Percentiles rank a stretch among this genome's conserved stretches.
Conservation (phyloP, 2,113 vertebrate species). For the Numida meleagris region DNA sequence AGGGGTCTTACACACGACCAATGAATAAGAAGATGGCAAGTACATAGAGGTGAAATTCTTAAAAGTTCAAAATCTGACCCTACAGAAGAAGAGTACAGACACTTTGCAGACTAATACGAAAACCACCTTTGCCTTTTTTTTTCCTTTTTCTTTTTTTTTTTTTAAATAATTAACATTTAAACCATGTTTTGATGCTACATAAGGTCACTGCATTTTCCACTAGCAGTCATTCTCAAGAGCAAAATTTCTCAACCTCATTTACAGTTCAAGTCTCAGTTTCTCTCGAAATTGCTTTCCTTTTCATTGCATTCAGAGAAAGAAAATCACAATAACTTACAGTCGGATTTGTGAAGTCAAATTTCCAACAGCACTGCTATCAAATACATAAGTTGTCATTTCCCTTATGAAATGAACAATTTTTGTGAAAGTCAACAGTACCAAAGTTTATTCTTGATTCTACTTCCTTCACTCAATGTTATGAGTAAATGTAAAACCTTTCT, state of each 20-base stretch:
- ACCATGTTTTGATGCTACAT: background rate
- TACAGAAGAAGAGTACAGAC: background rate
- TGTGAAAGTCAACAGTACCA: background rate
- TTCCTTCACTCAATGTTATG: background rate
- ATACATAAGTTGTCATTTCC: background rate
- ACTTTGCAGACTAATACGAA: background rate
- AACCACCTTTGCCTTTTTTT: background rate
- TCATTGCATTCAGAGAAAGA: background rate
- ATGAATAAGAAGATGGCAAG: background rate
- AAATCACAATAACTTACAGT: background rate
- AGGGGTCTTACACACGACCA: background rate
- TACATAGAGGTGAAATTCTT: background rate
- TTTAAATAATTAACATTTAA: background rate
- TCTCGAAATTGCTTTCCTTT: slow-evolving; percentile 19
- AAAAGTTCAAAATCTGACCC: background rate
- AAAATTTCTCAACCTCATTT: slow-evolving; percentile 15
- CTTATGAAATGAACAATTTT: background rate
- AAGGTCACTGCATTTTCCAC: slow-evolving; percentile 4
- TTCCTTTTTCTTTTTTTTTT: background rate
- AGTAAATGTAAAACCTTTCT: background rate
- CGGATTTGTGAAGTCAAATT: background rate
- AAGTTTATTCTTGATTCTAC: background rate
- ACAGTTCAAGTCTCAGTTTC: background rate
- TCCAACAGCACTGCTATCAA: background rate
- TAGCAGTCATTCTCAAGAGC: background rate